Percentiles rank a stretch among this genome's conserved stretches.
Conservation (phyloP, 2,113 vertebrate genomes). For the Tursiops truncatus region DNA sequence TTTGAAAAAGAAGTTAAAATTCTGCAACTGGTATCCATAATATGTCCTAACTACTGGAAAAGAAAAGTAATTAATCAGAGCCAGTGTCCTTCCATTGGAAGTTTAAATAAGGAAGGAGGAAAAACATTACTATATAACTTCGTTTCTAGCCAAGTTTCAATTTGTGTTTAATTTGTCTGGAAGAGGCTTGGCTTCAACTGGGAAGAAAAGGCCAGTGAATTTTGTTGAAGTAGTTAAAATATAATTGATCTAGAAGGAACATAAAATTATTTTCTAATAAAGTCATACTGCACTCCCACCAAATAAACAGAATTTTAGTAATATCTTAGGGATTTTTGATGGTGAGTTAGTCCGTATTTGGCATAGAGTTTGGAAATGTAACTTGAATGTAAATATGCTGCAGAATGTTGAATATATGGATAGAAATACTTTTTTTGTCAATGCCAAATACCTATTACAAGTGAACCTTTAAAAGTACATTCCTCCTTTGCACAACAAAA, state of each 20-base stretch:
- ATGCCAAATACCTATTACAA: conserved; percentile 83
- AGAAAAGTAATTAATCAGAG: conserved; percentile 19
- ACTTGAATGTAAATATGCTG: conserved; percentile 94
- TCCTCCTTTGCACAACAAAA: conserved; percentile 87
- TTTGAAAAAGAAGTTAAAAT: conserved; percentile 44
- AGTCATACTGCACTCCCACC: neutral
- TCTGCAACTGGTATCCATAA: neutral
- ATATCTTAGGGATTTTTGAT: conserved; percentile 71
- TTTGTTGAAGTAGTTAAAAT: conserved; percentile 63
- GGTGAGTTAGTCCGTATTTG: conserved; percentile 61
- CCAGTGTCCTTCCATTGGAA: conserved; percentile 9
- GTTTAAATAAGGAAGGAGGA: neutral
- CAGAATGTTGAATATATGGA: conserved; percentile 81
- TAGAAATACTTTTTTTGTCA: conserved; percentile 82
- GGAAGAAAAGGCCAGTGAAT: neutral
- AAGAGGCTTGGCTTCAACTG: neutral
- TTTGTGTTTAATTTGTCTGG: conserved; percentile 24
- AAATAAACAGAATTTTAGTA: conserved; percentile 47
- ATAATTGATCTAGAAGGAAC: conserved; percentile 50
- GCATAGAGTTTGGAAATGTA: conserved; percentile 80
- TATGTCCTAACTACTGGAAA: neutral
- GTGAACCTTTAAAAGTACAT: conserved; percentile 81
- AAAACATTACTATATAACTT: neutral
- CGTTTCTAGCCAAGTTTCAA: neutral
- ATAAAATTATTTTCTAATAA: conserved; percentile 64